A percentile compares a stretch with the other conserved stretches of the same genome.
These are phyloP conservation scores for Phengaris arion DNA, from an alignment of 2,888 invertebrate species.

Conservation along the genomic window DNA sequence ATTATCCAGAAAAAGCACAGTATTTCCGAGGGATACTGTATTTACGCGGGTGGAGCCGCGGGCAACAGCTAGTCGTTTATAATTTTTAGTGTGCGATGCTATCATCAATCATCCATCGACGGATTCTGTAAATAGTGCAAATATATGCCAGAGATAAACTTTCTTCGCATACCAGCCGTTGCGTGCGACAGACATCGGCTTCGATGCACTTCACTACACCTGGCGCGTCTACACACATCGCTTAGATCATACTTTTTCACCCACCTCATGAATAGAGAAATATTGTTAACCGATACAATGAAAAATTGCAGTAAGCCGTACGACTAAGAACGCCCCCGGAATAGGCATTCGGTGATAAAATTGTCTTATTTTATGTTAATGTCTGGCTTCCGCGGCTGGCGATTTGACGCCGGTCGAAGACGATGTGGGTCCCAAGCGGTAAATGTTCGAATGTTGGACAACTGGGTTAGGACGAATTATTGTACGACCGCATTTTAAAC, in stretches of 20 bases:
- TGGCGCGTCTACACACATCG: conserved; percentile 39
- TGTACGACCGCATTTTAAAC: no score
- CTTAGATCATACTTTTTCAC: conserved; percentile 13
- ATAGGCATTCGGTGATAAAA: neutral
- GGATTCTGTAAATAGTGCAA: conserved; percentile 21
- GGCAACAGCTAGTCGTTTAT: no score
- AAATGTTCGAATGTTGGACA: no score
- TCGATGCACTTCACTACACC: conserved; percentile 70
- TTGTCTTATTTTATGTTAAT: no score
- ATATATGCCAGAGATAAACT: conserved; percentile 48
- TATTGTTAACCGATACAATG: neutral
- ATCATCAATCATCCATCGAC: neutral
- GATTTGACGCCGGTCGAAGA: no score
- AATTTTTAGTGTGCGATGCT: neutral
- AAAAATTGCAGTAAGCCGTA: neutral
- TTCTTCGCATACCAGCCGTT: conserved; percentile 69
- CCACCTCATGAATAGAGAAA: conserved; percentile 23
- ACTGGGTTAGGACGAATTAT: no score
- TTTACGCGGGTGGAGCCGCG: no score
- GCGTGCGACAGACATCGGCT: conserved; percentile 55
- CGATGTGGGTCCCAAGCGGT: no score
- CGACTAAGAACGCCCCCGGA: neutral
- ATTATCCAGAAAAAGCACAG: no score
- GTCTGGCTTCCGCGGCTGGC: no score
- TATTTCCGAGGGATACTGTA: no score